These are phyloP conservation scores for Cydia fagiglandana DNA, from an alignment of 1,140 invertebrate species.

Conservation along the genomic window DNA sequence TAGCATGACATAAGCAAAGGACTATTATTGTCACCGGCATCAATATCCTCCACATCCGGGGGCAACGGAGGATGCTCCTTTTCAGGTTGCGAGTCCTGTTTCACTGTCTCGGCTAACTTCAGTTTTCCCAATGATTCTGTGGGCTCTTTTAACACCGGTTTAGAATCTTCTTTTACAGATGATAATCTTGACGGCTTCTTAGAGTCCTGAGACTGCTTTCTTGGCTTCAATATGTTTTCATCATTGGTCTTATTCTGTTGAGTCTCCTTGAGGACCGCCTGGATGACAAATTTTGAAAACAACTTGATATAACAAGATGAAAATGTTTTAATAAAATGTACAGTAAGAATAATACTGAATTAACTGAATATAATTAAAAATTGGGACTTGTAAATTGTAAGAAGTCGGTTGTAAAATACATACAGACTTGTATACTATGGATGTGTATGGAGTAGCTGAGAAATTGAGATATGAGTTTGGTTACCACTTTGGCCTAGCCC, in stretches of 20 bases:
- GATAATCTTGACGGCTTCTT: slow-evolving; percentile 58
- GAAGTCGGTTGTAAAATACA: too few relatives aligned
- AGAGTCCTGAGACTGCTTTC: slow-evolving; percentile 46
- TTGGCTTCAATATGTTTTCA: slow-evolving; percentile 47
- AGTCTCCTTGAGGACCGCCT: slow-evolving; percentile 58
- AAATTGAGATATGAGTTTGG: too few relatives aligned
- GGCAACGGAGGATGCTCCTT: slow-evolving; percentile 52
- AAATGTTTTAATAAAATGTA: too few relatives aligned
- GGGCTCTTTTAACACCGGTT: slow-evolving; percentile 60
- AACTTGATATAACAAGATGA: not conserved
- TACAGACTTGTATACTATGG: too few relatives aligned
- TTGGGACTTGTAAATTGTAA: too few relatives aligned
- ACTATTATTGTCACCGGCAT: slow-evolving; percentile 83
- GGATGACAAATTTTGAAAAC: slow-evolving; percentile 39
- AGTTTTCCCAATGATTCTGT: slow-evolving; percentile 63
- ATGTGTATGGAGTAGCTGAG: too few relatives aligned
- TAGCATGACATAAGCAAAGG: slow-evolving; percentile 90
- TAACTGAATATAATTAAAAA: too few relatives aligned
- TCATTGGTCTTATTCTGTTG: slow-evolving; percentile 51
- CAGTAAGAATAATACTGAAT: too few relatives aligned
- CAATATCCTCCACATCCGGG: slow-evolving; percentile 82
- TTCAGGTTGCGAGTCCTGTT: not conserved
- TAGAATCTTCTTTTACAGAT: slow-evolving; percentile 52
- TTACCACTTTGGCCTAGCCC: too few relatives aligned
- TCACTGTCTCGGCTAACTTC: slow-evolving; percentile 50